Percentiles rank a stretch among this genome's conserved stretches.
Conservation (phyloP, 2,888 invertebrate species). For the Epicampocera succincta region DNA sequence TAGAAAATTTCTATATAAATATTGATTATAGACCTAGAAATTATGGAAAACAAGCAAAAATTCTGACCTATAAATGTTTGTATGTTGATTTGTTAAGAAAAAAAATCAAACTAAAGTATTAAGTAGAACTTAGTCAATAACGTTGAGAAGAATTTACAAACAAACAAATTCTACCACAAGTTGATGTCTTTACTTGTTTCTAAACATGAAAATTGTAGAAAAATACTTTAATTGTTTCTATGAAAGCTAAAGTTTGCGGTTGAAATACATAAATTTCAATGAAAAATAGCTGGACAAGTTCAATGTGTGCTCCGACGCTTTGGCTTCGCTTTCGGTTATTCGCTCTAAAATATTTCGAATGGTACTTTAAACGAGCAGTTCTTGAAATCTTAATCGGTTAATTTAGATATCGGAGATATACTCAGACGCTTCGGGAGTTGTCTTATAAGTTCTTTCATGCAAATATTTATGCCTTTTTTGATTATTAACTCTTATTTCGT, state of each 20-base stretch:
- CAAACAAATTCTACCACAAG: constrained; percentile 33
- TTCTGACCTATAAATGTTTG: constrained; percentile 59
- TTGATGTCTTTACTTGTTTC: constrained; percentile 37
- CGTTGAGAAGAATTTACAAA: constrained; percentile 48
- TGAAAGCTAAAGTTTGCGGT: too few species aligned
- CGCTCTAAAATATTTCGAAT: too few species aligned
- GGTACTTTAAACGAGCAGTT: too few species aligned
- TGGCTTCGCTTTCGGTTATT: too few species aligned
- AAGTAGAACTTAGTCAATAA: constrained; percentile 57
- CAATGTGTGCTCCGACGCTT: too few species aligned
- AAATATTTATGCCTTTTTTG: too few species aligned
- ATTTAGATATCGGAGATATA: too few species aligned
- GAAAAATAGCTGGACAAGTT: too few species aligned
- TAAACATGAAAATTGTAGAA: constrained; percentile 41
- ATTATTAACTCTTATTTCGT: too few species aligned
- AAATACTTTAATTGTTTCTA: constrained; percentile 24
- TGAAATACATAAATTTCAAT: neutral
- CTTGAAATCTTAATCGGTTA: too few species aligned
- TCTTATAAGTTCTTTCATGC: too few species aligned
- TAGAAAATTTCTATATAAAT: constrained; percentile 54
- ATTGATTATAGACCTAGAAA: constrained; percentile 40
- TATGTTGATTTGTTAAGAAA: constrained; percentile 60
- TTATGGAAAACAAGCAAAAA: constrained; percentile 33
- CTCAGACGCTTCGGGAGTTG: too few species aligned
- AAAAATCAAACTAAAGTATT: constrained; percentile 52